These are phyloP conservation scores for Eremophila alpestris DNA, from an alignment of 2,797 vertebrate species.

Conservation along the genomic window DNA sequence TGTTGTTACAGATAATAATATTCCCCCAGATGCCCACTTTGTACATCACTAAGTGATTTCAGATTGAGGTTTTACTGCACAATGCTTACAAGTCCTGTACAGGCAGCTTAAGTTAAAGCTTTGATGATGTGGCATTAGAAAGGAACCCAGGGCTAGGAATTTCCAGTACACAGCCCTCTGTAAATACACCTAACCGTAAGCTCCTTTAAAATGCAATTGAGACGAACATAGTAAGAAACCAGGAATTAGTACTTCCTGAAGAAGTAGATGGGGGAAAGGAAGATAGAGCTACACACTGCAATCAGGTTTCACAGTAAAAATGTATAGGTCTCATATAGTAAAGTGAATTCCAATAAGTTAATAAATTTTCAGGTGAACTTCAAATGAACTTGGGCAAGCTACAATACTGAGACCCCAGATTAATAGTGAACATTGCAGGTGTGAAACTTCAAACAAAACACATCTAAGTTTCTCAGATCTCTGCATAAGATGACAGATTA, in stretches of 20 bases:
- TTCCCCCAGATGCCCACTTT: too few relatives aligned
- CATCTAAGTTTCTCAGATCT: not conserved
- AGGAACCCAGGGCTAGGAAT: not conserved
- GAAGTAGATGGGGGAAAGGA: not conserved
- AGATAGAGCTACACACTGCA: not conserved
- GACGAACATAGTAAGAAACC: not conserved
- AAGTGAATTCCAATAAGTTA: not conserved
- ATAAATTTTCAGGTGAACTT: not conserved
- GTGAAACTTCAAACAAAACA: not conserved
- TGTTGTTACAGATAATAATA: not conserved
- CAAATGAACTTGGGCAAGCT: not conserved
- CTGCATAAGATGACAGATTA: not conserved
- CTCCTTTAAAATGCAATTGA: not conserved
- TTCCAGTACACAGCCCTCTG: not conserved
- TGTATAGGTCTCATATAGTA: accelerated
- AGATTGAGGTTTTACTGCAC: not conserved
- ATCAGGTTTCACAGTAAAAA: not conserved
- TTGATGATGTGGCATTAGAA: not conserved
- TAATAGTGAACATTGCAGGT: not conserved
- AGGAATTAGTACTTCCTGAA: not conserved
- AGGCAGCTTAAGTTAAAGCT: not conserved
- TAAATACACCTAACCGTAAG: not conserved
- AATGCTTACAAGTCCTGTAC: not conserved
- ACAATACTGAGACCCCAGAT: not conserved
- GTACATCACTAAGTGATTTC: not conserved